Evolutionary conservation across 64 coral and sea anemone genomes (phyloP), one percentile per base, ranked within the genome.

Genomic region (Pocillopora damicornis): DNA sequence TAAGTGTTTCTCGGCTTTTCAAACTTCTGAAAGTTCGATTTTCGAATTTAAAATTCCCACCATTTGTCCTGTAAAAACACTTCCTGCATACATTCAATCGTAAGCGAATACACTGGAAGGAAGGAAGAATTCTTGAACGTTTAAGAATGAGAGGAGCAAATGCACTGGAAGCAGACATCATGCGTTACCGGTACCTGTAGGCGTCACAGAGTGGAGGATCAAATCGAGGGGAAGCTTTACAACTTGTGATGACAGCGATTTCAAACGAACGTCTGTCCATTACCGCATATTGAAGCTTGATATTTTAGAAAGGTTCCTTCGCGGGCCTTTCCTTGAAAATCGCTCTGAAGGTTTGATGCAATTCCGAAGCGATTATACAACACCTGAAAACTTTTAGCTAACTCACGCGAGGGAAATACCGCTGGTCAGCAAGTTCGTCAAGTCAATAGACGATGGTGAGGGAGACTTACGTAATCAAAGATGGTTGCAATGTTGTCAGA

Each of bases 241-340:
- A 81, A 35, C 63, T 4, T 64, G 15, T 26, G 34, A 30, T 57
- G 20, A 22, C 63, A 56, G 5, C 64, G 12, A 56, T 20, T 22
- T 37, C 13, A 71, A 64, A 57, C 6, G 18, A 71, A 14, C 11
- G 11, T 56, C 58, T 30, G 26, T 72, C 37, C 81, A 85, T 85
- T 63, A 72, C 81, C 63, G 38, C 81, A 85, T 85, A 57, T 45
- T 26, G 9, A 72, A 22, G 61, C 34, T 83, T 15, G 79, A 81
- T 64, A 81, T 16, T 5, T 37, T 4, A 9, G 15, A 81, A 81
- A 18, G 15, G 15, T 1, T 68, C 67, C 34, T 36, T 67, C 1
- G 4, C 18, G 0, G 64, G 22, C 8, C 16, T 67, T 18, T 71
- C 20, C 20, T n/a, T 68, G 1, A 22, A 20, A 20, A 20, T 68